A percentile compares a stretch with the other conserved stretches of the same genome.
Evolutionary conservation across 2,797 vertebrate genomes (phyloP).

Genomic region (Microhierax caerulescens): DNA sequence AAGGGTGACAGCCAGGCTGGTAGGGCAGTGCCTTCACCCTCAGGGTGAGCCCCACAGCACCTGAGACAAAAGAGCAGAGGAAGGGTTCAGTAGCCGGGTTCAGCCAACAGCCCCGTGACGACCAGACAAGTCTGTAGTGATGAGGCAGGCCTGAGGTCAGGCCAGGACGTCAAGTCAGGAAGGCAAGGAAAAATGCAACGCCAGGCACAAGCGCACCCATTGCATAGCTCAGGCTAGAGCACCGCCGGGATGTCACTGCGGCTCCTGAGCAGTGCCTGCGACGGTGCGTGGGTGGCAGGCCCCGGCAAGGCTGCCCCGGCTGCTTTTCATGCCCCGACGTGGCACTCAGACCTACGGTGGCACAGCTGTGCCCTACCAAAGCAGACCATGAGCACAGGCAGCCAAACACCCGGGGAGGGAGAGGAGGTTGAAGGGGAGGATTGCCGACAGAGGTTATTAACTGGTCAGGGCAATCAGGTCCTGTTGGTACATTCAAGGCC

Average conservation of each 20-base stretch:
- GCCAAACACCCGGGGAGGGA: neutral
- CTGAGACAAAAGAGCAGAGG: neutral
- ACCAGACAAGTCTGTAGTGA: neutral
- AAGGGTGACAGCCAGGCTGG: neutral
- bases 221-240: neutral
- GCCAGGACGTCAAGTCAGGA: neutral
- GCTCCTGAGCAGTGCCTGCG: neutral
- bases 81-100: neutral
- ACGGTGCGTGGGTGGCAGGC: neutral
- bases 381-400: neutral
- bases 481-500: neutral
- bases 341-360: neutral
- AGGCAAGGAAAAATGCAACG: neutral
- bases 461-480: neutral
- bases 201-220: neutral
- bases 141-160: neutral
- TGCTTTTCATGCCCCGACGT: neutral
- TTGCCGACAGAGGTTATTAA: neutral
- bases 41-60: neutral
- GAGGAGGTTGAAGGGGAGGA: neutral
- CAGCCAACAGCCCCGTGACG: neutral
- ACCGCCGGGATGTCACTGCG: neutral
- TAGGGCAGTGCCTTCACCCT: neutral
- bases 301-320: neutral
- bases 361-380: neutral